Percentiles rank a stretch among this genome's conserved stretches.
phyloP scores from a whole-genome alignment of 2,888 invertebrate species.

The Hedychridium roseum region DNA sequence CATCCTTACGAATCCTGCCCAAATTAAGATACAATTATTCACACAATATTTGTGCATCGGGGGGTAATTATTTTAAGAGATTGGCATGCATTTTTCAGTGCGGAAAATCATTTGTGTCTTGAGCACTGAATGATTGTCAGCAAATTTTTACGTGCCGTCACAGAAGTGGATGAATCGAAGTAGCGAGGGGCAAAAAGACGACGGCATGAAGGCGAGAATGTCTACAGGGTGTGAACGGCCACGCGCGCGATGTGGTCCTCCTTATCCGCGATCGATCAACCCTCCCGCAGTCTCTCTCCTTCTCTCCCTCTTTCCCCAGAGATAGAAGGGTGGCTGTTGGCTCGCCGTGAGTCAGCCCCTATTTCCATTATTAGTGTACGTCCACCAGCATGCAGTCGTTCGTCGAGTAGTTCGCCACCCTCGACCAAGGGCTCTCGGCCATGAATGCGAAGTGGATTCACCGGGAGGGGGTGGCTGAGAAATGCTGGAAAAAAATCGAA shows the following conservation, averaged over 20 bases:
- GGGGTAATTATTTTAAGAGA: too few species aligned
- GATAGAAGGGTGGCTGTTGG: slow-evolving; percentile 3
- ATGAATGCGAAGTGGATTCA: slow-evolving; percentile 43
- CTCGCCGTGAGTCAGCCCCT: slow-evolving; percentile 44
- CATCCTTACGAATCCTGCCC: too few species aligned
- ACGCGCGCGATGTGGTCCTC: slow-evolving; percentile 7
- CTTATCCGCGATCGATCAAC: slow-evolving; percentile 43
- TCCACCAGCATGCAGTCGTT: slow-evolving; percentile 28
- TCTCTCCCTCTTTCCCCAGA: not conserved
- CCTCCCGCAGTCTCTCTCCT: slow-evolving; percentile 21
- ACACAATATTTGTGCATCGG: too few species aligned
- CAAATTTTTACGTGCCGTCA: too few species aligned
- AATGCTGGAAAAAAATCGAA: too few species aligned
- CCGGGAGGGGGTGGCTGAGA: too few species aligned
- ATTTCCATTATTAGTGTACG: slow-evolving; percentile 42
- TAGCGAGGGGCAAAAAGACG: too few species aligned
- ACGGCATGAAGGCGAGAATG: not conserved
- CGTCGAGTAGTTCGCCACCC: slow-evolving; percentile 26
- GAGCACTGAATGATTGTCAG: too few species aligned
- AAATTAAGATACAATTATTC: too few species aligned
- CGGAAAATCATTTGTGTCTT: too few species aligned
- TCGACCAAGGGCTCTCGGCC: slow-evolving; percentile 19
- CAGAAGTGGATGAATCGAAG: too few species aligned
- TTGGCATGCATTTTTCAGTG: too few species aligned
- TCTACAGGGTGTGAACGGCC: slow-evolving; percentile 1